Evolutionary conservation across 1,140 invertebrate species (phyloP).

Genomic region (Lepidotrigona ventralis): DNA sequence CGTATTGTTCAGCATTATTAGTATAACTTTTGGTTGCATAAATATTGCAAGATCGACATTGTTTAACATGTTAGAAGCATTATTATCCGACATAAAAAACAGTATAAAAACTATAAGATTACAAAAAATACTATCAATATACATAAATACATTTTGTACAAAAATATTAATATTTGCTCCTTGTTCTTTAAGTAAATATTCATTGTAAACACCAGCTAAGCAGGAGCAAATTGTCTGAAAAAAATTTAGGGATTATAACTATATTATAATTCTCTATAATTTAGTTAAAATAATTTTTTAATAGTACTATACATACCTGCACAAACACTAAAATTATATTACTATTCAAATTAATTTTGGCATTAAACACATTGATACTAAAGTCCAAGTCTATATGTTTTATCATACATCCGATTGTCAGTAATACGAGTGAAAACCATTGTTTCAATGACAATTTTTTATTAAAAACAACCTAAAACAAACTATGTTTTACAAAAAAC

Average conservation of each 20-base stretch:
- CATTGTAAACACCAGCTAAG: constrained; percentile 97
- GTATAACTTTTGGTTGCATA: constrained; percentile 82
- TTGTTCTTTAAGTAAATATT: constrained; percentile 94
- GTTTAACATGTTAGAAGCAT: constrained; percentile 83
- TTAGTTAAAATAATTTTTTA: neutral
- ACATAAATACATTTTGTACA: constrained; percentile 98
- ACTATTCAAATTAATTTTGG: constrained; percentile 82
- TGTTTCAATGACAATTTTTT: constrained; percentile 90
- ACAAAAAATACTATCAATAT: constrained; percentile 95
- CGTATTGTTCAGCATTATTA: constrained; percentile 94
- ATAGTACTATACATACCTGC: constrained; percentile 74
- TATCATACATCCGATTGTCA: constrained; percentile 95
- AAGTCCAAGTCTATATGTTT: constrained; percentile 88
- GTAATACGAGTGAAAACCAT: constrained; percentile 92
- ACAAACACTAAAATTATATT: constrained; percentile 87
- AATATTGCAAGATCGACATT: constrained; percentile 76
- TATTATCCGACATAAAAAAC: constrained; percentile 83
- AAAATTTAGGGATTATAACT: constrained; percentile 52
- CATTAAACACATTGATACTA: constrained; percentile 72
- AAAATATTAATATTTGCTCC: constrained; percentile 93
- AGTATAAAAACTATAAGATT: constrained; percentile 88
- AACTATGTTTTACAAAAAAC: constrained; percentile 46
- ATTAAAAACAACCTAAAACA: constrained; percentile 89
- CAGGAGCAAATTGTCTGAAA: constrained; percentile 95
- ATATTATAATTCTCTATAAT: neutral